These are phyloP conservation scores for Neomonachus schauinslandi DNA, from an alignment of 2,113 vertebrate species.

Conservation along the genomic window DNA sequence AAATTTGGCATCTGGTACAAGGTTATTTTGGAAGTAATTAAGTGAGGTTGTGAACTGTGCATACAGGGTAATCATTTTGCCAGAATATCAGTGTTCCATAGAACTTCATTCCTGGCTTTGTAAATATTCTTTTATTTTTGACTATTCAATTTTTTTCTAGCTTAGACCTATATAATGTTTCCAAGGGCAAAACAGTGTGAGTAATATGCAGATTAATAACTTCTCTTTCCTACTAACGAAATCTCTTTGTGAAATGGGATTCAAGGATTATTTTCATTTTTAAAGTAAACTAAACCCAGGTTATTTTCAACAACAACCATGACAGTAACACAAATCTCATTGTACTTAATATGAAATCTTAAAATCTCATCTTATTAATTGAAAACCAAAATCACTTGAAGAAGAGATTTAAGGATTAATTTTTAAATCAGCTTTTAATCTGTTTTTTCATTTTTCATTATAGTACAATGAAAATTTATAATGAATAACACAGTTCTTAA, in stretches of 20 bases:
- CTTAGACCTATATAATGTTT: slow-evolving; percentile 50
- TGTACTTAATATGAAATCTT: slow-evolving; percentile 72
- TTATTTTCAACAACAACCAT: slow-evolving; percentile 78
- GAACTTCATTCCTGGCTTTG: neutral
- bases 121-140: slow-evolving; percentile 24
- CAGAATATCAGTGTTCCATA: neutral
- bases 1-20: neutral
- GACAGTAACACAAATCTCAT: slow-evolving; percentile 79
- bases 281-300: slow-evolving; percentile 58
- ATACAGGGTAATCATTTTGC: neutral
- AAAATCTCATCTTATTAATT: slow-evolving; percentile 85
- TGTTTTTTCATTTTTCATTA: slow-evolving; percentile 87
- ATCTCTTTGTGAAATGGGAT: slow-evolving; percentile 71
- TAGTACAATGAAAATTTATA: slow-evolving; percentile 80
- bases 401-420: slow-evolving; percentile 88
- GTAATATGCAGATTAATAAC: slow-evolving; percentile 55
- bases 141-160: slow-evolving; percentile 39
- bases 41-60: slow-evolving; percentile 42
- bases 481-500: slow-evolving; percentile 84
- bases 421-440: slow-evolving; percentile 89
- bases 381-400: slow-evolving; percentile 85
- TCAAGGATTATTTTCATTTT: slow-evolving; percentile 80
- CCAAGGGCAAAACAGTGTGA: neutral
- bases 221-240: slow-evolving; percentile 73
- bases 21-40: slow-evolving; percentile 57